phyloP scores from a whole-genome alignment of 2,113 vertebrate genomes.

The Laticauda laticaudata region DNA sequence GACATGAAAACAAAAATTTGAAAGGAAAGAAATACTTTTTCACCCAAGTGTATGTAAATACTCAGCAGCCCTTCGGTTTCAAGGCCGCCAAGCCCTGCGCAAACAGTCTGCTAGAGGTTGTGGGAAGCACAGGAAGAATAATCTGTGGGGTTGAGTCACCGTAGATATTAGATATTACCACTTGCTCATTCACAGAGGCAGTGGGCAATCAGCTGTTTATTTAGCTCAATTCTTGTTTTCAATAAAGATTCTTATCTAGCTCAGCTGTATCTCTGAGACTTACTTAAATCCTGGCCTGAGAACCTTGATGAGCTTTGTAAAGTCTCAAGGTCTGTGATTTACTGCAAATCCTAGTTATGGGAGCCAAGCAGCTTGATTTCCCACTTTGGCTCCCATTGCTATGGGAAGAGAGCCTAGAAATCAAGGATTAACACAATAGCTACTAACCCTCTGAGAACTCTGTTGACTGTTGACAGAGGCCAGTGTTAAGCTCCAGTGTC shows the following conservation, averaged over 20 bases:
- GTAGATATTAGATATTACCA: not conserved
- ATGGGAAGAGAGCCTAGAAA: not conserved
- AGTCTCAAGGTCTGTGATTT: not conserved
- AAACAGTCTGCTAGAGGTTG: not conserved
- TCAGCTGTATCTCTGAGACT: not conserved
- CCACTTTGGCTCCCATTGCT: not conserved
- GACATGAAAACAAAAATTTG: not conserved
- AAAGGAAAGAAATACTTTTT: not conserved
- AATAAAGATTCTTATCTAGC: not conserved
- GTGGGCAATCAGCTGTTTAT: not conserved
- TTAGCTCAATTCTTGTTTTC: not conserved
- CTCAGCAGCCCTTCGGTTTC: not conserved
- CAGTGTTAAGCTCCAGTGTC: not conserved
- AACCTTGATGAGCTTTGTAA: not conserved
- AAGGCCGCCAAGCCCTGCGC: not conserved
- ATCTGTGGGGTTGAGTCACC: not conserved
- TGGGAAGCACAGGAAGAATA: not conserved
- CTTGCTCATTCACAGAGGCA: not conserved
- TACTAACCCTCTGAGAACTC: not conserved
- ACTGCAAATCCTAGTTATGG: not conserved
- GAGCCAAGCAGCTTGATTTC: not conserved
- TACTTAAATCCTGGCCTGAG: not conserved
- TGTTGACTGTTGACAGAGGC: not conserved
- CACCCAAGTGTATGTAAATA: not conserved
- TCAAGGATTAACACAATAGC: not conserved